A percentile compares a stretch with the other conserved stretches of the same genome.
These are phyloP conservation scores for Rhabdomys pumilio DNA, from an alignment of 2,797 vertebrate genomes.

Conservation along the genomic window DNA sequence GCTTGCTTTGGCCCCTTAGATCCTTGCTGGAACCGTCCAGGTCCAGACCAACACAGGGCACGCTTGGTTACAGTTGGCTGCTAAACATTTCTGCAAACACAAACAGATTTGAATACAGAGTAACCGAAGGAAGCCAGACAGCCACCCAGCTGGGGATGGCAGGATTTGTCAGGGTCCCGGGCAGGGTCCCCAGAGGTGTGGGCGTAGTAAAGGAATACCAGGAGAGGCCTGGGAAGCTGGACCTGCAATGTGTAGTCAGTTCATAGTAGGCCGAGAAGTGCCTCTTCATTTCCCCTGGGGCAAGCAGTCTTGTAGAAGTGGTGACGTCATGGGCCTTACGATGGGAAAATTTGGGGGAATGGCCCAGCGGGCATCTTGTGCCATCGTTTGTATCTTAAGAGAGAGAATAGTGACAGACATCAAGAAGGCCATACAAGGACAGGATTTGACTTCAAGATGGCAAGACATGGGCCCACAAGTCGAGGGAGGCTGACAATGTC, in stretches of 20 bases:
- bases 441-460: not conserved
- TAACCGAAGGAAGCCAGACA: not conserved
- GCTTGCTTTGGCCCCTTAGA: no score
- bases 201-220: no score
- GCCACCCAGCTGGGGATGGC: not conserved
- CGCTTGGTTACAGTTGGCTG: rapidly evolving
- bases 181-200: not conserved
- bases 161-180: not conserved
- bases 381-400: not conserved
- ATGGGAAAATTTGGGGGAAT: not conserved
- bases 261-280: not conserved
- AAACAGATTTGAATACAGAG: not conserved
- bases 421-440: not conserved
- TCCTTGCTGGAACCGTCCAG: not conserved
- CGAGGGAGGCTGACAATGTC: not conserved
- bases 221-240: not conserved
- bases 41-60: not conserved
- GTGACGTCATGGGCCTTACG: not conserved
- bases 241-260: not conserved
- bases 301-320: not conserved
- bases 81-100: not conserved
- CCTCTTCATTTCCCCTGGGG: not conserved
- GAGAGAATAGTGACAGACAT: not conserved
- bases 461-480: not conserved
- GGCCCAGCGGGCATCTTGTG: not conserved